A percentile compares a stretch with the other conserved stretches of the same genome.
Evolutionary conservation across 2,797 vertebrate genomes (phyloP).

Genomic region (Oreochromis mossambicus): DNA sequence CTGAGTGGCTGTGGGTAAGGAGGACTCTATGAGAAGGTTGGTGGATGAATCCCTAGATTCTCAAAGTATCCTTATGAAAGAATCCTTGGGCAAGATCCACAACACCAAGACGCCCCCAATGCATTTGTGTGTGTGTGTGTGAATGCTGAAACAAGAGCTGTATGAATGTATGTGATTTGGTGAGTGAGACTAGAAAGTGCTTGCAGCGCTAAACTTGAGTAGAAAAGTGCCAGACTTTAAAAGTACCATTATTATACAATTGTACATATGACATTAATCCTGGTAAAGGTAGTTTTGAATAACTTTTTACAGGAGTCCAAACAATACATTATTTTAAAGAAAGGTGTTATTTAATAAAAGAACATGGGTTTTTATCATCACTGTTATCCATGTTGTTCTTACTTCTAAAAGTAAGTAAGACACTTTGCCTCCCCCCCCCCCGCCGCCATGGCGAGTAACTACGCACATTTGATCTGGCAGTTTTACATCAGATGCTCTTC

Average conservation of each 20-base stretch:
- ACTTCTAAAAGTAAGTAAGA: not conserved
- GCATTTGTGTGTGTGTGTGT: not conserved
- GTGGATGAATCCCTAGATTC: not conserved
- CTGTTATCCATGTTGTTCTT: not conserved
- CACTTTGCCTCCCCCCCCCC: rapidly evolving
- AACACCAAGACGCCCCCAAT: not conserved
- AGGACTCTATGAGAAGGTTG: not conserved
- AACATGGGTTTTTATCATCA: not conserved
- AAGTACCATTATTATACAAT: not conserved
- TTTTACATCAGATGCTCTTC: not conserved
- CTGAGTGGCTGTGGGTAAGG: not conserved
- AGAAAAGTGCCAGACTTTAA: not conserved
- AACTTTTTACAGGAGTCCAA: not conserved
- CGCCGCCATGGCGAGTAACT: not conserved
- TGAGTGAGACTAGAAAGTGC: not conserved
- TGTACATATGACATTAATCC: not conserved
- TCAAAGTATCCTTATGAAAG: not conserved
- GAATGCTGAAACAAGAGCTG: not conserved
- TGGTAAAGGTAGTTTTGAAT: not conserved
- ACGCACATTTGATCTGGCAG: not conserved
- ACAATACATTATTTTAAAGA: not conserved
- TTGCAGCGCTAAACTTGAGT: not conserved
- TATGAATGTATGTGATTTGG: not conserved
- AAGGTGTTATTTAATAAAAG: not conserved
- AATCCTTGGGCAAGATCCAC: not conserved